These are phyloP conservation scores for Pachypsylla venusta DNA, from an alignment of 1,140 invertebrate genomes.

Conservation along the genomic window DNA sequence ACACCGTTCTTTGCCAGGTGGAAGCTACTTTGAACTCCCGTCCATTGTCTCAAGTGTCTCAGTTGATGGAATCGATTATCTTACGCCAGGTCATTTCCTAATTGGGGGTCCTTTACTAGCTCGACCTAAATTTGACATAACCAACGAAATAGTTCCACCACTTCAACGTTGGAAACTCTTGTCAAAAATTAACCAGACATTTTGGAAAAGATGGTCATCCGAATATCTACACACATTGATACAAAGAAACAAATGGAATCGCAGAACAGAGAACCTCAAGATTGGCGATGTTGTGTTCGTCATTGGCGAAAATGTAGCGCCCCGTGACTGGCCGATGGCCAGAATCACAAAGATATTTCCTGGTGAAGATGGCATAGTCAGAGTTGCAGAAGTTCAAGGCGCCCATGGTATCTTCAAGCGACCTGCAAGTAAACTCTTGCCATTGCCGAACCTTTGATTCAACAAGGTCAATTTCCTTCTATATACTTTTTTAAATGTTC, in stretches of 20 bases:
- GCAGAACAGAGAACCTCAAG: neutral
- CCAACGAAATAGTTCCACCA: neutral
- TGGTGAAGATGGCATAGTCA: neutral
- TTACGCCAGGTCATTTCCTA: slow-evolving; percentile 29
- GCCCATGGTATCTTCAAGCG: neutral
- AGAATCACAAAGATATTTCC: neutral
- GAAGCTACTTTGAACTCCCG: slow-evolving; percentile 29
- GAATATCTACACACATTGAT: slow-evolving; percentile 12
- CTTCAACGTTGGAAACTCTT: neutral
- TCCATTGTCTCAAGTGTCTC: slow-evolving; percentile 18
- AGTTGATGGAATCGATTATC: slow-evolving; percentile 1
- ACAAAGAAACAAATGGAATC: slow-evolving; percentile 5
- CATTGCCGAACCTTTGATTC: neutral
- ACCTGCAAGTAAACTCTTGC: slow-evolving; percentile 7
- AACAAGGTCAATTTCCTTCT: too few relatives aligned
- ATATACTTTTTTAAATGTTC: neutral
- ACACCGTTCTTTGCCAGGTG: slow-evolving; percentile 25
- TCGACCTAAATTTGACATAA: slow-evolving; percentile 4
- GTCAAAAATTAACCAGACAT: neutral
- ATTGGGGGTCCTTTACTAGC: slow-evolving; percentile 21
- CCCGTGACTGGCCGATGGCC: neutral
- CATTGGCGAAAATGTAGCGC: neutral
- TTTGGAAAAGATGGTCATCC: neutral
- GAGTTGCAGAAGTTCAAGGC: slow-evolving; percentile 11
- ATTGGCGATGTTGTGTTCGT: neutral